phyloP scores from a whole-genome alignment of 2,113 vertebrate species.

The Lagopus leucura region DNA sequence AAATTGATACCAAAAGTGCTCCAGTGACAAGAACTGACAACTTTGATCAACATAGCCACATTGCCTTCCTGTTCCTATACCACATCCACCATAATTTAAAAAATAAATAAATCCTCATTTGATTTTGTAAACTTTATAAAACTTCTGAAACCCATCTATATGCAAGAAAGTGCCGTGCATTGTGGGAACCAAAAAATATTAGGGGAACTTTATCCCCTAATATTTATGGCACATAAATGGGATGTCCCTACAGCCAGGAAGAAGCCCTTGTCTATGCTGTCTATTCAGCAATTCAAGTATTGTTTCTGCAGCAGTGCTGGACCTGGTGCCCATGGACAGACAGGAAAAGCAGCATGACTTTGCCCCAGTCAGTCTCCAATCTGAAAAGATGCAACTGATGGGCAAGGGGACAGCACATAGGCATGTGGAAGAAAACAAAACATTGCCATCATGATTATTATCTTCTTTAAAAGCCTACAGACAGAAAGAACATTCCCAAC shows the following conservation, averaged over 20 bases:
- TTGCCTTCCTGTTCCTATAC: not conserved
- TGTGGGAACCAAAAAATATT: not conserved
- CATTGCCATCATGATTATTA: not conserved
- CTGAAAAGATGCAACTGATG: rapidly evolving
- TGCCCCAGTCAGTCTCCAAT: not conserved
- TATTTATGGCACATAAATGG: not conserved
- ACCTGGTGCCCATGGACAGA: not conserved
- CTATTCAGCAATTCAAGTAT: not conserved
- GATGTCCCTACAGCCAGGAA: not conserved
- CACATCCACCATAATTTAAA: not conserved
- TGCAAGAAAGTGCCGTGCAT: not conserved
- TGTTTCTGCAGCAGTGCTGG: not conserved
- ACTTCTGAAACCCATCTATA: not conserved
- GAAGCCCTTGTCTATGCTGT: rapidly evolving
- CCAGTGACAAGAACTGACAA: slow-evolving; percentile 18
- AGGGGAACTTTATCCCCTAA: not conserved
- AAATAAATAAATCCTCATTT: not conserved
- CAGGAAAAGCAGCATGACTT: not conserved
- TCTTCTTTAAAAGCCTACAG: not conserved
- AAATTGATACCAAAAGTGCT: slow-evolving; percentile 51
- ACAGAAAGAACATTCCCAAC: not conserved
- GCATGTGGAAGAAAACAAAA: not conserved
- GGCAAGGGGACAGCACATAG: rapidly evolving
- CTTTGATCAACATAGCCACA: not conserved
- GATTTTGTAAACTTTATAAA: not conserved